Evolutionary conservation across 1,140 invertebrate genomes (phyloP), one percentile per base, ranked within the genome.

Genomic region (Pseudomyrmex flavicornis): DNA sequence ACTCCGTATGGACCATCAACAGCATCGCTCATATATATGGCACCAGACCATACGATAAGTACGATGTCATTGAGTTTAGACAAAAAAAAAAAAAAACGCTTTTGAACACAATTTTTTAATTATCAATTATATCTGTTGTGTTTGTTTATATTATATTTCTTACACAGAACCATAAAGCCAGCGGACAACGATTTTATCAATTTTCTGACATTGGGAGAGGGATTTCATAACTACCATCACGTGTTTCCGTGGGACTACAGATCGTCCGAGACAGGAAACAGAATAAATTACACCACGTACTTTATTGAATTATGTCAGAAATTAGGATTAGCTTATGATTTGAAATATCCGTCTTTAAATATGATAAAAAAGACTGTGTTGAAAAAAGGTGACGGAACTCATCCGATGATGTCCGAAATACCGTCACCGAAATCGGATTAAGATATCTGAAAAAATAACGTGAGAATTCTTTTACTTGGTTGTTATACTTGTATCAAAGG

Each of bases 201-300:
- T 22, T n/a, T 52, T 0, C 0, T 80, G 0, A 35, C 92, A 0
- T 58, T 90, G 48, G 95, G 95, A 7, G 95, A 96, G 92, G 97
- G 97, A 3, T 97, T 96, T 95, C 97, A 97, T 91, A 97, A 97
- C 93, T 97, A 97, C 91, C 97, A 97, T 89, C 97, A 97, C 90
- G 96, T 96, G 7, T 97, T 97, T 92, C 97, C 97, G 0, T 96
- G 96, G 93, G 97, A 97, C 92, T 97, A 97, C 91, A 95, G 95
- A 83, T 95, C 96, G 15, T 96, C 96, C 59, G 97, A 98, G 89
- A 91, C 95, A 79, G 95, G 96, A 46, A 95, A 93, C 90, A 90
- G 90, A 50, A 89, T 95, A 3, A 96, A 96, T 87, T 85, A 94
- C 15, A 95, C 95, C 1, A 94, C 46, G 93, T 74, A 92, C 4